Percentiles rank a stretch among this genome's conserved stretches.
These are phyloP conservation scores for Lagria hirta DNA, from an alignment of 2,888 invertebrate species.

Conservation along the genomic window DNA sequence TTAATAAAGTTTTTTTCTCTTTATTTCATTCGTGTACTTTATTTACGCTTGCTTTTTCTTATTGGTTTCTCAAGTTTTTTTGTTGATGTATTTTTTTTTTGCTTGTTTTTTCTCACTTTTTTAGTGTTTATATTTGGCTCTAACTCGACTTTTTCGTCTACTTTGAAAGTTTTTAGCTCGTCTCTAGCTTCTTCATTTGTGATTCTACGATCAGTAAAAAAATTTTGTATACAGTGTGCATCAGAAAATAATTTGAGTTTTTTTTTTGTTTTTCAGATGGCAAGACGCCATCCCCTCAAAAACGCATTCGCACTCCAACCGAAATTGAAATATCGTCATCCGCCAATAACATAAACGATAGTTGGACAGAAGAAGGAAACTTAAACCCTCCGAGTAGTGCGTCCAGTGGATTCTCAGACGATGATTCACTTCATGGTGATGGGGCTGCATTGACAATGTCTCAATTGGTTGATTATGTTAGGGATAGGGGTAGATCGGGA, in stretches of 20 bases:
- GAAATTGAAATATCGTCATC: conserved; percentile 56
- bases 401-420: conserved; percentile 85
- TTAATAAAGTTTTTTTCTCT: too few relatives aligned
- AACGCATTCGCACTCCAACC: conserved; percentile 50
- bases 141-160: too few relatives aligned
- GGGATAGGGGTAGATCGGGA: conserved; percentile 76
- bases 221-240: neutral
- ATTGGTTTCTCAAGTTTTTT: too few relatives aligned
- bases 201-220: neutral
- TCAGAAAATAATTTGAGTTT: neutral
- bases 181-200: too few relatives aligned
- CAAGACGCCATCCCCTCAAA: conserved; percentile 51
- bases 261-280: conserved; percentile 41
- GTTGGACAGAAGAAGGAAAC: conserved; percentile 59
- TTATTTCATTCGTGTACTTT: too few relatives aligned
- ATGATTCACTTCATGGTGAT: conserved; percentile 79
- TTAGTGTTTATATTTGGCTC: too few relatives aligned
- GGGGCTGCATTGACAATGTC: conserved; percentile 67
- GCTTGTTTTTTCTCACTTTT: too few relatives aligned
- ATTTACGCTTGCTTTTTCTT: too few relatives aligned
- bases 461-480: conserved; percentile 76
- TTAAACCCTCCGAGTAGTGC: conserved; percentile 72
- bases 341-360: conserved; percentile 51
- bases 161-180: too few relatives aligned
- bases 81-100: too few relatives aligned